Conservation (phyloP, 2,888 invertebrate species). For the Agonopterix arenella region DNA sequence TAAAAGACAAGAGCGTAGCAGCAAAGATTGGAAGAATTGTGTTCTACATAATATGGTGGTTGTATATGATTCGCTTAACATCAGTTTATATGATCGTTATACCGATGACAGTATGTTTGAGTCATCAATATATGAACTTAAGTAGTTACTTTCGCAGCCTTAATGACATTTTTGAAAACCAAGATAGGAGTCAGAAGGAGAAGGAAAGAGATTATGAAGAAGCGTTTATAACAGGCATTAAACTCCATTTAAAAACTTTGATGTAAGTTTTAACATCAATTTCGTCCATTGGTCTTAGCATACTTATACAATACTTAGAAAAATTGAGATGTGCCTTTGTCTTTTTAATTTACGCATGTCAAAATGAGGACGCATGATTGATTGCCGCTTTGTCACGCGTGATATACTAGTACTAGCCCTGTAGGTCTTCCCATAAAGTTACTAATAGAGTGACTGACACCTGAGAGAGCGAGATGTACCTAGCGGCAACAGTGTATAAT, state of each 20-base stretch:
- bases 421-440: too few species aligned
- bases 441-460: too few species aligned
- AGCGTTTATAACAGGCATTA: slow-evolving; percentile 38
- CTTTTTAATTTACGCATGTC: too few species aligned
- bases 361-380: too few species aligned
- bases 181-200: slow-evolving; percentile 20
- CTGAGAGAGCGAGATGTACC: too few species aligned
- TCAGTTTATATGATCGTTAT: slow-evolving; percentile 22
- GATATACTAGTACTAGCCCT: too few species aligned
- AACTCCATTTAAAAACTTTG: slow-evolving; percentile 37
- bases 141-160: slow-evolving; percentile 40
- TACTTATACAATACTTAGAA: too few species aligned
- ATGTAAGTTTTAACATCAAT: slow-evolving; percentile 21
- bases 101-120: slow-evolving; percentile 22
- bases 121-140: slow-evolving; percentile 39
- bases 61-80: slow-evolving; percentile 18
- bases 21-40: slow-evolving; percentile 19
- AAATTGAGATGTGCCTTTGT: too few species aligned
- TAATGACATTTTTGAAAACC: slow-evolving; percentile 20
- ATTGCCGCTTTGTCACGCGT: too few species aligned
- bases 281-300: too few species aligned
- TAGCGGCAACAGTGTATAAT: too few species aligned
- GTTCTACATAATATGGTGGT: slow-evolving; percentile 26
- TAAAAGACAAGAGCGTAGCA: slow-evolving; percentile 20
- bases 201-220: slow-evolving; percentile 36